Evolutionary conservation across 2,888 invertebrate species (phyloP).

Genomic region (Nomada fucata): DNA sequence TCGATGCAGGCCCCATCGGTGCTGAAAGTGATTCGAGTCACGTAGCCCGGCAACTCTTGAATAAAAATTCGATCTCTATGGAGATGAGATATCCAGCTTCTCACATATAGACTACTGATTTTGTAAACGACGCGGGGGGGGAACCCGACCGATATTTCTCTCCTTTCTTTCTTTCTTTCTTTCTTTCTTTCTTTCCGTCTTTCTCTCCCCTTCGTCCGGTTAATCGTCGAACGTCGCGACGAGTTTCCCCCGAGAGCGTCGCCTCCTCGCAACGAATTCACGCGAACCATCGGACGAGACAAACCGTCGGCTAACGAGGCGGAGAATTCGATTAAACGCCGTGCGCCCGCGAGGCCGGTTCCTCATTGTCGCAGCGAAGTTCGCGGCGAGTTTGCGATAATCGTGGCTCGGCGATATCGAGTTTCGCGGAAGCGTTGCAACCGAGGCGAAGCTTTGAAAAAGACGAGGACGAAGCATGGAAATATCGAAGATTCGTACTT

Average conservation of each 20-base stretch:
- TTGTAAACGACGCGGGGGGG: constrained; percentile 44
- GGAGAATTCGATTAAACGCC: constrained; percentile 54
- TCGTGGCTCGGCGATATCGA: constrained; percentile 10
- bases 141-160: not conserved
- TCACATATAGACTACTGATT: constrained; percentile 57
- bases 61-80: constrained; percentile 68
- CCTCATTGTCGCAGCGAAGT: constrained; percentile 42
- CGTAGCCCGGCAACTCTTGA: constrained; percentile 54
- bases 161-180: too few species aligned
- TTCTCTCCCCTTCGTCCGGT: too few species aligned
- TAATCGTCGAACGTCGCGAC: too few species aligned
- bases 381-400: constrained; percentile 41
- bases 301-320: constrained; percentile 29
- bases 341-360: constrained; percentile 28
- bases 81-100: constrained; percentile 58
- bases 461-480: too few species aligned
- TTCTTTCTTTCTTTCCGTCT: too few species aligned
- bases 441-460: too few species aligned
- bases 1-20: constrained; percentile 34
- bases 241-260: too few species aligned
- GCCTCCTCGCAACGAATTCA: not conserved
- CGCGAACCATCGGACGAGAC: constrained; percentile 4
- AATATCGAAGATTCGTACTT: not conserved
- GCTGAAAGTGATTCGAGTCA: constrained; percentile 59
- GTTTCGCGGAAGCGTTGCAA: not conserved